Evolutionary conservation across 2,113 vertebrate species (phyloP), one percentile per base, ranked within the genome.

Genomic region (Silurus asotus): DNA sequence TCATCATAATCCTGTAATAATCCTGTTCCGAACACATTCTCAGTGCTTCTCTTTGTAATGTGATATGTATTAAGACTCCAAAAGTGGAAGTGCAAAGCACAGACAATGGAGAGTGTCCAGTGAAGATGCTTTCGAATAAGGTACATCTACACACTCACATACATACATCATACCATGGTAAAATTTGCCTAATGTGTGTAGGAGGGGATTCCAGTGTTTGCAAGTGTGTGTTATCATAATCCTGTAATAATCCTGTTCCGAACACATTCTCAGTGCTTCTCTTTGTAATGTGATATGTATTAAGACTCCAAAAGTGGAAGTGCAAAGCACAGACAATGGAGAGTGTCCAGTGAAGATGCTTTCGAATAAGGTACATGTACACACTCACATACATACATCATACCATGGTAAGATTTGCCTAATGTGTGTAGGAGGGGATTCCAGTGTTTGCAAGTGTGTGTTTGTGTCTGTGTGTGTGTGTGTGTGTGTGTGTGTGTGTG

Each of bases 1-100:
- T 83, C 81, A 86, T 86, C 76, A 87, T 87, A 89, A 88, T 89
- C 88, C 84, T 82, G 82, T 76, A 83, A 88, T 89, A 87, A 87
- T 88, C 88, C 84, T 86, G 78, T 84, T 86, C 84, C 55, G 86
- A 83, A 82, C 77, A 84, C 74, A 81, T 67, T 82, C 69, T 80
- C 78, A 75, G 76, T 88, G 59, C 78, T 86, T 56, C 23, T 75
- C 75, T 81, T 82, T 81, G 86, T 88, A 88, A 89, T 86, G 81
- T 59, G 81, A 89, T 89, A 84, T 62, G 84, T 84, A 86, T 89
- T 86, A 89, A 87, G 45, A 45, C 84, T 84, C 86, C 45, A 65
- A 69, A 62, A 75, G 85, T 76, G 69, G 58, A 83, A 84, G 81
- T n/a, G 15, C 45, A 58, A 65, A 83, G 64, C 83, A 87, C 70